A percentile compares a stretch with the other conserved stretches of the same genome.
Conservation (phyloP, 2,797 vertebrate genomes). For the Syndactyla subalaris region DNA sequence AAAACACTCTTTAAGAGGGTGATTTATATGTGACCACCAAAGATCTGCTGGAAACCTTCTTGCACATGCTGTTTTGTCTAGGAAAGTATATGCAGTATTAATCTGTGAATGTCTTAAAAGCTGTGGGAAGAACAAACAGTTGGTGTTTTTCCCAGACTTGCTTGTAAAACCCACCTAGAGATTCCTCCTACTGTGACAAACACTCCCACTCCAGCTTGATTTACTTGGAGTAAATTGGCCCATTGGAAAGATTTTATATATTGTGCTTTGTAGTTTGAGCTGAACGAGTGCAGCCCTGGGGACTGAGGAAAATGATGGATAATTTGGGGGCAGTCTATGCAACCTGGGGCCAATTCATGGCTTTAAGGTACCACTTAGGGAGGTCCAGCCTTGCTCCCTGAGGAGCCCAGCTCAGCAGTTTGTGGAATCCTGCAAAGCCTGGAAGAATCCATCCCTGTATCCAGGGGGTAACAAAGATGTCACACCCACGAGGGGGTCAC, state of each 20-base stretch:
- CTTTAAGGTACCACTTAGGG: not conserved
- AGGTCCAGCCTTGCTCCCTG: not conserved
- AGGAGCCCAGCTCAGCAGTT: not conserved
- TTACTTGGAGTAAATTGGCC: not conserved
- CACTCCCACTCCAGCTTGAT: conserved; percentile 26
- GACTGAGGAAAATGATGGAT: not conserved
- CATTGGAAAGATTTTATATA: not conserved
- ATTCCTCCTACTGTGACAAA: conserved; percentile 62
- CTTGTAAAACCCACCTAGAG: conserved; percentile 65
- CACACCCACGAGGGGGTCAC: conserved; percentile 30
- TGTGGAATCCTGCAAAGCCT: conserved; percentile 16
- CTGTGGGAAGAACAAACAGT: conserved; percentile 68
- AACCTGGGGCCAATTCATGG: not conserved
- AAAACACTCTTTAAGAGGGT: not conserved
- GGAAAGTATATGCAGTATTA: conserved; percentile 52
- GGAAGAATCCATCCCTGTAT: not conserved
- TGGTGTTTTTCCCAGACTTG: conserved; percentile 63
- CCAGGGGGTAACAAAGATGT: conserved; percentile 12
- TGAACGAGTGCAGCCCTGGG: not conserved
- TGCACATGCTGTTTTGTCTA: conserved; percentile 58
- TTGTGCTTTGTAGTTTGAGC: not conserved
- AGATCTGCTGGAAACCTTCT: conserved; percentile 46
- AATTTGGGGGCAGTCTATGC: not conserved
- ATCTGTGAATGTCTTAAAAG: conserved; percentile 60
- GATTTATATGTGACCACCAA: conserved; percentile 63